Percentiles rank a stretch among this genome's conserved stretches.
These are phyloP conservation scores for Romanomermis culicivorax DNA, from an alignment of 2,888 invertebrate species.

Conservation along the genomic window DNA sequence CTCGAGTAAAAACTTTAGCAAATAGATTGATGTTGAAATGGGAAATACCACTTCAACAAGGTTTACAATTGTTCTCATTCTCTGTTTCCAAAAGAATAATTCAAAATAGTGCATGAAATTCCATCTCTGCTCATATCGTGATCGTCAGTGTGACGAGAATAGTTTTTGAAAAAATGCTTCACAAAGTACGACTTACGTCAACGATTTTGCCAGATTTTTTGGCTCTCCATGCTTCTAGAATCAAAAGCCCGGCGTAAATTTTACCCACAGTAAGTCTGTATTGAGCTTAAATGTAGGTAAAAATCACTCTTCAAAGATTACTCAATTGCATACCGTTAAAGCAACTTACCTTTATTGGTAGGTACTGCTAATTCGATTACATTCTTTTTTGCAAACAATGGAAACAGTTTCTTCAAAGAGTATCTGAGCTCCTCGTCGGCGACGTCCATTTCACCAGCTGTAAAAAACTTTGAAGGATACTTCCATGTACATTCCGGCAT, in stretches of 20 bases:
- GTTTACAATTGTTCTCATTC: too few species aligned
- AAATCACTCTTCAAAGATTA: conserved; percentile 47
- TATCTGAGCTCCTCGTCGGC: conserved; percentile 85
- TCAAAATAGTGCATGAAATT: too few species aligned
- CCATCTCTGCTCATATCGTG: too few species aligned
- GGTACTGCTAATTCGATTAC: conserved; percentile 72
- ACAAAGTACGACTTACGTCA: conserved; percentile 1
- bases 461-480: background rate
- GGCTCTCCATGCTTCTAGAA: conserved; percentile 86
- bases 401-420: conserved; percentile 91
- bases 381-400: conserved; percentile 90
- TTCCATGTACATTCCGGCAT: background rate
- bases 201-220: conserved; percentile 29
- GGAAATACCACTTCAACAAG: too few species aligned
- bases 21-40: too few species aligned
- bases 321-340: conserved; percentile 13
- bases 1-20: too few species aligned
- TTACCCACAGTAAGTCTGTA: conserved; percentile 83
- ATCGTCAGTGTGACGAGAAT: too few species aligned
- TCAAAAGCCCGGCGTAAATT: conserved; percentile 84
- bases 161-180: background rate
- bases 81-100: too few species aligned
- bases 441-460: conserved; percentile 75
- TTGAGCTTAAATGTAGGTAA: background rate
- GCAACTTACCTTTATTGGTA: conserved; percentile 44